phyloP scores from a whole-genome alignment of 2,888 invertebrate species.

The Calliopum simillimum region DNA sequence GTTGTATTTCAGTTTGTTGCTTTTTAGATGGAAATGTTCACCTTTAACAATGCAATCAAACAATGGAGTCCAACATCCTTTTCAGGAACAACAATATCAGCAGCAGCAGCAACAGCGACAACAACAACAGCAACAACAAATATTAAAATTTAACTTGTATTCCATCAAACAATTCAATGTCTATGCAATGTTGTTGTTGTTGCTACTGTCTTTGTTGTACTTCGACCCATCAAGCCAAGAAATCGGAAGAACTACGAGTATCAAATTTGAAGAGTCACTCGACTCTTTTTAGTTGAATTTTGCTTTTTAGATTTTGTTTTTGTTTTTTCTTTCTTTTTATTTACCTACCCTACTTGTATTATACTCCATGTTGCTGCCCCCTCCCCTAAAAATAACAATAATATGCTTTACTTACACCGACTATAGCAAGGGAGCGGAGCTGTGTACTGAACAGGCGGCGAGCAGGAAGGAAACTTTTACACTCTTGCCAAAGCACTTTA shows the following conservation, averaged over 20 bases:
- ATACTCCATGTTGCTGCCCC: neutral
- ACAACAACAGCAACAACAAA: slow-evolving; percentile 26
- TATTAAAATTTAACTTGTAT: neutral
- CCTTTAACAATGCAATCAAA: slow-evolving; percentile 15
- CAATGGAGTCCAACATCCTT: slow-evolving; percentile 18
- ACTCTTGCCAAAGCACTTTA: slow-evolving; percentile 34
- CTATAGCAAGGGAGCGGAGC: neutral
- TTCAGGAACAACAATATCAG: slow-evolving; percentile 4
- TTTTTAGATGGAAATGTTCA: slow-evolving; percentile 9
- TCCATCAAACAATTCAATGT: slow-evolving; percentile 20
- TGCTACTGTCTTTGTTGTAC: neutral
- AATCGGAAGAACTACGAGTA: slow-evolving; percentile 9
- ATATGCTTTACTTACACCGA: slow-evolving; percentile 16
- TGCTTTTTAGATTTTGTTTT: neutral
- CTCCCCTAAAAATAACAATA: slow-evolving; percentile 24
- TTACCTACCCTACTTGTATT: neutral
- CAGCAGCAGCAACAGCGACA: neutral
- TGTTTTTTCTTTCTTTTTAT: neutral
- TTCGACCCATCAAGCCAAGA: neutral
- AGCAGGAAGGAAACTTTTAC: slow-evolving; percentile 35
- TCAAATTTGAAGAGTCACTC: slow-evolving; percentile 41
- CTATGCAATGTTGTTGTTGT: neutral
- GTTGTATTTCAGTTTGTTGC: neutral
- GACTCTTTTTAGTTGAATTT: slow-evolving; percentile 9
- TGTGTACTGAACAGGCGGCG: neutral